These are phyloP conservation scores for Anarhynchus alexandrinus DNA, from an alignment of 2,113 vertebrate species.

Conservation along the genomic window DNA sequence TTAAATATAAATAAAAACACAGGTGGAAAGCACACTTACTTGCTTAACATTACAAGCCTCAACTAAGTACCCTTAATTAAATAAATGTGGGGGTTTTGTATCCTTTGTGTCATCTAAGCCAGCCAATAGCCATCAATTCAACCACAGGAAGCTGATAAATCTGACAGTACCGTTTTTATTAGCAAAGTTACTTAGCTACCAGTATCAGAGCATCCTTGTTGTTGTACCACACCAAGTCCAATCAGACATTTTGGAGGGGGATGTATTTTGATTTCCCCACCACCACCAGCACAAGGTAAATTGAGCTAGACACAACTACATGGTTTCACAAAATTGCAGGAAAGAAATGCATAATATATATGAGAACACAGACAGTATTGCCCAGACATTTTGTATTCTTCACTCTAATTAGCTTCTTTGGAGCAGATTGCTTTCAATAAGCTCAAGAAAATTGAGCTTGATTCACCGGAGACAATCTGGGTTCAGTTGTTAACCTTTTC, in stretches of 20 bases:
- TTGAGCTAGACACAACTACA: neutral
- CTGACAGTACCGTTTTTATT: neutral
- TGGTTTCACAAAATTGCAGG: neutral
- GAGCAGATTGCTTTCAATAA: slow-evolving; percentile 63
- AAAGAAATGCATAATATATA: neutral
- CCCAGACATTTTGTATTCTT: neutral
- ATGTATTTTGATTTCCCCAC: neutral
- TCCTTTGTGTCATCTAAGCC: neutral
- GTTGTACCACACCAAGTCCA: neutral
- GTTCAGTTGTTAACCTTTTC: slow-evolving; percentile 67
- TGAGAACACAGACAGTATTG: neutral
- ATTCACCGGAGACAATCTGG: slow-evolving; percentile 65
- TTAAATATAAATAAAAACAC: neutral
- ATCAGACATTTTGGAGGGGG: neutral
- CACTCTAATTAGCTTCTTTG: slow-evolving; percentile 65
- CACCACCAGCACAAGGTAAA: neutral
- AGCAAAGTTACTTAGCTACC: neutral
- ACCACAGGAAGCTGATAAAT: neutral
- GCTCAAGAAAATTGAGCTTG: slow-evolving; percentile 60
- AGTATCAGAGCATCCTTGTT: neutral
- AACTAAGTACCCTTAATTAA: neutral
- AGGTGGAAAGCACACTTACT: neutral
- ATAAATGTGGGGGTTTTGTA: neutral
- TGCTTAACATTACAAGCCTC: neutral
- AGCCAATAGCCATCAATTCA: neutral